Evolutionary conservation across 1,140 invertebrate species (phyloP), one percentile per base, ranked within the genome.

Genomic region (Heliconius nattereri): DNA sequence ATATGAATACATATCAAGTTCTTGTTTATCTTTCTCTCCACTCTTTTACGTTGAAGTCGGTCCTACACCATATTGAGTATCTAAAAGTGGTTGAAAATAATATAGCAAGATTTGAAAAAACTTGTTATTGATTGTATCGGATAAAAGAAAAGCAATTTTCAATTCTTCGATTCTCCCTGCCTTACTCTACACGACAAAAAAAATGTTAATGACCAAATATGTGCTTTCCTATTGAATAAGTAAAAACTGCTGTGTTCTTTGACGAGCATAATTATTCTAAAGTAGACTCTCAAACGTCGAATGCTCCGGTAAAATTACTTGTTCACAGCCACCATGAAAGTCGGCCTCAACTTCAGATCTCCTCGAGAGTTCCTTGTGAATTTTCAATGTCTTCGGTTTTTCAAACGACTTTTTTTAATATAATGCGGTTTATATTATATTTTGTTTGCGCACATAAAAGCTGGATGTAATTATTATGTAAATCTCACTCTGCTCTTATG

Each of bases 291-390:
- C 80, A 76, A 60, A 26, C 70, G 76, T 60, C 76, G 78, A 85
- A 81, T 81, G 80, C 84, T 82, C 81, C 81, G 83, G 83, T 85
- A 81, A 87, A 86, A 87, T 81, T 85, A 84, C 85, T 83, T 82
- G 81, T 85, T 85, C 85, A 85, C 85, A 79, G 81, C 78, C 79
- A 82, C 76, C 82, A 78, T 83, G 80, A 80, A 82, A 81, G 79
- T 77, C 78, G 73, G 76, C 78, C 83, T 73, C 71, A 72, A 71
- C 84, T 86, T 84, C 72, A 87, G 83, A 85, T 86, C 86, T 83
- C 84, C 85, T 87, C 79, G 77, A 89, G 85, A 85, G 77, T 75
- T 45, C 83, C 73, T 78, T 82, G 60, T 85, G 79, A 84, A 81
- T 81, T 79, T 80, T 77, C 76, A 81, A 83, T 81, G 75, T 81